Conservation (phyloP, 1,140 invertebrate genomes). For the Colletes latitarsis region DNA sequence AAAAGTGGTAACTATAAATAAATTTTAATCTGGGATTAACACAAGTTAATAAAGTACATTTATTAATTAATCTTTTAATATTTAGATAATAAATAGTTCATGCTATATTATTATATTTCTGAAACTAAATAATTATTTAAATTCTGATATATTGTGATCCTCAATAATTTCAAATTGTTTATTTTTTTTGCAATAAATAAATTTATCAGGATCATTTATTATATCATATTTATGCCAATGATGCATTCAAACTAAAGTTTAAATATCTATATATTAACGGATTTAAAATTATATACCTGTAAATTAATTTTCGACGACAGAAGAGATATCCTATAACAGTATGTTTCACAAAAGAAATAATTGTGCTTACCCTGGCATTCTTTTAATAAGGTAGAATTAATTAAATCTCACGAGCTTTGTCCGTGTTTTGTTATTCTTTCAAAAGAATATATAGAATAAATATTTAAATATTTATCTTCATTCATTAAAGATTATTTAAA, state of each 20-base stretch:
- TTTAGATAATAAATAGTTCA: neutral
- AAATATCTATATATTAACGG: constrained; percentile 15
- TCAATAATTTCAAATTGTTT: neutral
- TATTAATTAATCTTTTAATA: neutral
- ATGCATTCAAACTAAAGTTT: neutral
- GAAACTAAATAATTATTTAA: neutral
- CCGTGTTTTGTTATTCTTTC: too few species aligned
- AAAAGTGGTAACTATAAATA: neutral
- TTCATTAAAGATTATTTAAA: neutral
- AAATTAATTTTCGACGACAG: constrained; percentile 25
- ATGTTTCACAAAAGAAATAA: constrained; percentile 41
- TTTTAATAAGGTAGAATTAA: constrained; percentile 42
- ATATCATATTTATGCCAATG: neutral
- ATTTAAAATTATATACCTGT: constrained; percentile 40
- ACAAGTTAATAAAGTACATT: too few species aligned
- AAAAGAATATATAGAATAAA: too few species aligned
- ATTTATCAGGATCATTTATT: too few species aligned
- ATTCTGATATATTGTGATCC: neutral
- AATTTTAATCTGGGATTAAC: neutral
- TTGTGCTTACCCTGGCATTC: constrained; percentile 54
- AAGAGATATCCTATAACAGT: constrained; percentile 38
- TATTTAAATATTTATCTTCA: neutral
- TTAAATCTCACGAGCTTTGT: constrained; percentile 20
- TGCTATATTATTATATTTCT: neutral
- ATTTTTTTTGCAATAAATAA: neutral